phyloP scores from a whole-genome alignment of 2,797 vertebrate genomes.

The Clarias laeviceps region DNA sequence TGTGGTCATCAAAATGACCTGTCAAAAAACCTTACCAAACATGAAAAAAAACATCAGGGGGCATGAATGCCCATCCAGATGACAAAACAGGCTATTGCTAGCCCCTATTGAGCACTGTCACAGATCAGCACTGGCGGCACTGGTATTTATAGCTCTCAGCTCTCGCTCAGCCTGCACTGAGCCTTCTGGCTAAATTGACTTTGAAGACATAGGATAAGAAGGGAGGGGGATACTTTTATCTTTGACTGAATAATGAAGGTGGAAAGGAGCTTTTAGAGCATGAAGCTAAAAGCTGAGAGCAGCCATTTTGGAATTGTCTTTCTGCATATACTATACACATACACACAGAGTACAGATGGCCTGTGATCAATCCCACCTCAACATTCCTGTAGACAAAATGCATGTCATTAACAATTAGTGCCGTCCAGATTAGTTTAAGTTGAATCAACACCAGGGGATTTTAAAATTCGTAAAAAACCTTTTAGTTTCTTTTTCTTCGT shows the following conservation, averaged over 20 bases:
- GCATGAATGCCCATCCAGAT: slow-evolving; percentile 66
- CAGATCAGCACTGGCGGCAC: slow-evolving; percentile 64
- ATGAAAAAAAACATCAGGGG: slow-evolving; percentile 71
- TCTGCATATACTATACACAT: slow-evolving; percentile 51
- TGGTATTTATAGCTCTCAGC: slow-evolving; percentile 69
- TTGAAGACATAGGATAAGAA: slow-evolving; percentile 52
- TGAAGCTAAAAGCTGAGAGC: slow-evolving; percentile 63
- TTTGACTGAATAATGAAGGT: slow-evolving; percentile 61
- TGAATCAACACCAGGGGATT: background rate
- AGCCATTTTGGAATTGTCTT: slow-evolving; percentile 60
- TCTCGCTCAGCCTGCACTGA: slow-evolving; percentile 63
- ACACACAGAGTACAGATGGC: slow-evolving; percentile 48
- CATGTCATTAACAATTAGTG: slow-evolving; percentile 37
- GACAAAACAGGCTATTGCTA: slow-evolving; percentile 62
- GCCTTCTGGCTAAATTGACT: slow-evolving; percentile 68
- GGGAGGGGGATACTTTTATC: slow-evolving; percentile 57
- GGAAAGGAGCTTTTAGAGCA: slow-evolving; percentile 64
- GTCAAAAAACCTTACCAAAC: slow-evolving; percentile 62
- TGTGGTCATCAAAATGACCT: slow-evolving; percentile 62
- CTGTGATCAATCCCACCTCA: slow-evolving; percentile 69
- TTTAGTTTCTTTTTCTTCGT: background rate
- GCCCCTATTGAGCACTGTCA: slow-evolving; percentile 60
- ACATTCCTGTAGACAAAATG: slow-evolving; percentile 57
- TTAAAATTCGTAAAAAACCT: background rate
- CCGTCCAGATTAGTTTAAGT: slow-evolving; percentile 12